Evolutionary conservation across 2,113 vertebrate genomes (phyloP).

Genomic region (Pionites leucogaster): DNA sequence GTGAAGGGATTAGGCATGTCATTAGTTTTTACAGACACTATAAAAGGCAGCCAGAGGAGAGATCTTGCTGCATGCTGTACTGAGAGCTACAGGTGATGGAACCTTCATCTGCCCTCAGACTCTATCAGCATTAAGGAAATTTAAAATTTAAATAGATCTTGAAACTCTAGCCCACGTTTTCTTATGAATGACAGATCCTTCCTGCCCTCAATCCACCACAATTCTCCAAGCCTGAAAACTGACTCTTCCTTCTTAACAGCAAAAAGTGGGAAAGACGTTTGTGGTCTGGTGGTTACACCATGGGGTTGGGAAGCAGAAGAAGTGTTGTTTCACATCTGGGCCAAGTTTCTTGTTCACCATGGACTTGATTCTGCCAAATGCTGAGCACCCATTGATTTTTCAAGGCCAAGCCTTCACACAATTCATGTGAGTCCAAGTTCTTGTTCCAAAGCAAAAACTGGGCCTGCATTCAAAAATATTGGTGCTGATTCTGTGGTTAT

Average conservation of each 20-base stretch:
- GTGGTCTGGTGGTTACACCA: slow-evolving; percentile 43
- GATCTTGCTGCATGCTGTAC: not conserved
- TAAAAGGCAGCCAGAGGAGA: not conserved
- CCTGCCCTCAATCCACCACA: slow-evolving; percentile 48
- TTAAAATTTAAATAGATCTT: slow-evolving; percentile 12
- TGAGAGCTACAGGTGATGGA: not conserved
- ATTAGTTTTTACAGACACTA: slow-evolving; percentile 12
- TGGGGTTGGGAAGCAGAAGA: not conserved
- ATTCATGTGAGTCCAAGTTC: slow-evolving; percentile 55
- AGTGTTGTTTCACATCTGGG: slow-evolving; percentile 26
- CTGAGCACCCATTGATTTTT: slow-evolving; percentile 48
- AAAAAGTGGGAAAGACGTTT: slow-evolving; percentile 57
- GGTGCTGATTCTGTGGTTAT: slow-evolving; percentile 60
- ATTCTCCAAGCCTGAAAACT: slow-evolving; percentile 46
- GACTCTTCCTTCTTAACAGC: slow-evolving; percentile 61
- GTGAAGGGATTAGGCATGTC: slow-evolving; percentile 32
- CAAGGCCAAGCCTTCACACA: slow-evolving; percentile 43
- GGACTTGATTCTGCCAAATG: slow-evolving; percentile 44
- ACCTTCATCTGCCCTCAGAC: not conserved
- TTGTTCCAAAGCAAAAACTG: slow-evolving; percentile 60
- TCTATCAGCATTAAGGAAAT: not conserved
- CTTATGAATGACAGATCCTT: slow-evolving; percentile 52
- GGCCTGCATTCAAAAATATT: slow-evolving; percentile 17
- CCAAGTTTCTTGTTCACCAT: slow-evolving; percentile 40
- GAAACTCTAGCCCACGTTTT: slow-evolving; percentile 4